Base-by-base conservation (phyloP, 1,140 invertebrate species). In the Orius insidiosus region DNA sequence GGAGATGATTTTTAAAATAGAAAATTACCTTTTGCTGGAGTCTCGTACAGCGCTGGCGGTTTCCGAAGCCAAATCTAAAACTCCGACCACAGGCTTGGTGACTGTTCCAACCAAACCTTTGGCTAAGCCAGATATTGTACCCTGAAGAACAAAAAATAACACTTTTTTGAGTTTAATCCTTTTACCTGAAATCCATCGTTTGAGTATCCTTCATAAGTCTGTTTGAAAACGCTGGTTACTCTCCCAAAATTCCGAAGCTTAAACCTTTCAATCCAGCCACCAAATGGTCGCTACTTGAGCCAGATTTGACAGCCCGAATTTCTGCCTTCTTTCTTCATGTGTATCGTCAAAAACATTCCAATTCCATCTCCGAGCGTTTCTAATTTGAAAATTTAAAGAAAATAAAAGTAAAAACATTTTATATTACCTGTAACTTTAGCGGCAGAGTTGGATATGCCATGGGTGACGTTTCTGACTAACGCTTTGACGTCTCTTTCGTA, bases 41-140 rank as follows among this genome's bases (percentile, higher is more conserved):
- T 96, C 90, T 52, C 89, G 67, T 6, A 97, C 74, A 47, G 92
- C 90, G 54, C 79, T 80, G 2, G 93, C 92, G 8, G 90, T 82
- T 60, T 93, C 90, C 1, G 89, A 80, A 1, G 90, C 89, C 48
- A 97, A 74, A 69, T 98, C 94, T 31, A 98, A 66, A 33, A 98
- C 76, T 13, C 94, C 94, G 46, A 94, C 87, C 3, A 95, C 81
- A 2, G 93, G 92, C 67, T 98, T 97, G 0, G 92, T 92, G 1
- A 98, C 80, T 7, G 90, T 94, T 30, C 93, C 94, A 36, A 97
- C 80, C 4, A 95, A 66, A 13, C 93, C 94, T 70, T 92, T 95
- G 15, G 87, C 86, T 36, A 97, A 67, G 6, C 94, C 94, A 52
- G 82, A 75, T 32, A 96, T 69, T 52, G 96, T 78, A 5, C 93